Base-by-base conservation (phyloP, 1,140 invertebrate species). In the Bombus ignitus region DNA sequence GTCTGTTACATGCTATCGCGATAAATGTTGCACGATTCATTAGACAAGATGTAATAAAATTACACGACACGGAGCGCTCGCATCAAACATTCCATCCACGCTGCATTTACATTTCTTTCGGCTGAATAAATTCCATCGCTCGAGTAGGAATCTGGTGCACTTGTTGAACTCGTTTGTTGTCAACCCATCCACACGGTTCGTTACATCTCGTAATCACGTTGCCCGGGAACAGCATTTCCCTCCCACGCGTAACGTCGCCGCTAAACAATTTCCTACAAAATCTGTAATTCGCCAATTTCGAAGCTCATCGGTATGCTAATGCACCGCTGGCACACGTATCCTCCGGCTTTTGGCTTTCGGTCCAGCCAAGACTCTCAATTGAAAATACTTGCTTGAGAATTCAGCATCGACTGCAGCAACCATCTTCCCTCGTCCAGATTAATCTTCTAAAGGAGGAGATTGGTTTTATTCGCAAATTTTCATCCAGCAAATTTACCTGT, bases 271-370 rank as follows among this genome's bases (percentile, higher is more conserved):
- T 85, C 35, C 22, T 68, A 77, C 57, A 74, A 72, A 85, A 85
- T 53, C 73, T 39, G 59, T 68, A 81, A 85, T 85, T 44, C n/a
- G 57, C 53, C 83, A 66, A 72, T 80, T 81, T 81, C 71, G 15
- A 13, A 73, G 57, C 53, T 70, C 53, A 32, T 68, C 37, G 39
- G 78, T 68, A 85, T 74, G 78, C 57, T 80, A 85, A 85, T 85
- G 53, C 39, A 10, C 8, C 10, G 82, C 62, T 77, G 62, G 77
- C 77, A 47, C 76, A 39, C 62, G 76, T 66, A 42, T 35, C 73
- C 12, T 35, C n/a, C n/a, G 13, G 39, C 32, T 4, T 68, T 79
- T 79, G 42, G 62, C 62, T 13, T 47, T 28, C 18, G 39, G 15
- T n/a, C 28, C 57, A 10, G 25, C 39, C 71, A 73, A 35, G 25